A percentile compares a stretch with the other conserved stretches of the same genome.
These are phyloP conservation scores for Idaea dimidiata DNA, from an alignment of 2,888 invertebrate genomes.

Conservation along the genomic window DNA sequence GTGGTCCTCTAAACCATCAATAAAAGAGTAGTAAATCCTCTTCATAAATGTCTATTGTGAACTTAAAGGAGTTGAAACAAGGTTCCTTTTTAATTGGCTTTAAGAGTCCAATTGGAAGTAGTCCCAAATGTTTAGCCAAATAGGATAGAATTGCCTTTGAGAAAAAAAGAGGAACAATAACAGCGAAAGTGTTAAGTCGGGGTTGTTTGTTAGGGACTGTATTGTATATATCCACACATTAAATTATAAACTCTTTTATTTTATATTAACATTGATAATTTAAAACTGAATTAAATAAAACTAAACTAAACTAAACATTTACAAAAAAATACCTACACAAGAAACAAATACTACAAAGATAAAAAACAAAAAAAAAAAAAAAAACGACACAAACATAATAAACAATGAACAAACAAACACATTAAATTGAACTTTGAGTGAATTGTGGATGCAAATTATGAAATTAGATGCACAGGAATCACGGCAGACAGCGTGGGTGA, in stretches of 20 bases:
- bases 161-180: conserved; percentile 57
- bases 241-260: too few species aligned
- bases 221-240: conserved; percentile 53
- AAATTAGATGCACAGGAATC: conserved; percentile 62
- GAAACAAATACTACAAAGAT: too few species aligned
- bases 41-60: conserved; percentile 32
- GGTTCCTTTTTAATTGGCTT: conserved; percentile 31
- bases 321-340: too few species aligned
- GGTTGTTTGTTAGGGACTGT: conserved; percentile 58
- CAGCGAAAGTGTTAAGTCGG: conserved; percentile 73
- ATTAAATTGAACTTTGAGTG: conserved; percentile 53
- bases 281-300: too few species aligned
- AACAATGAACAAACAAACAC: too few species aligned
- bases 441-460: conserved; percentile 66
- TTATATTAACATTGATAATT: too few species aligned
- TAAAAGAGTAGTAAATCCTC: conserved; percentile 30
- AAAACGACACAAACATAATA: too few species aligned
- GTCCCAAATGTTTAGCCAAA: conserved; percentile 47
- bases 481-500: conserved; percentile 73
- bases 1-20: conserved; percentile 56
- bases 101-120: conserved; percentile 28
- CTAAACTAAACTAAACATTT: too few species aligned
- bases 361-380: too few species aligned
- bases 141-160: conserved; percentile 63
- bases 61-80: conserved; percentile 34